Evolutionary conservation across 2,888 invertebrate genomes (phyloP).

Genomic region (Drepanosiphum platanoidis): DNA sequence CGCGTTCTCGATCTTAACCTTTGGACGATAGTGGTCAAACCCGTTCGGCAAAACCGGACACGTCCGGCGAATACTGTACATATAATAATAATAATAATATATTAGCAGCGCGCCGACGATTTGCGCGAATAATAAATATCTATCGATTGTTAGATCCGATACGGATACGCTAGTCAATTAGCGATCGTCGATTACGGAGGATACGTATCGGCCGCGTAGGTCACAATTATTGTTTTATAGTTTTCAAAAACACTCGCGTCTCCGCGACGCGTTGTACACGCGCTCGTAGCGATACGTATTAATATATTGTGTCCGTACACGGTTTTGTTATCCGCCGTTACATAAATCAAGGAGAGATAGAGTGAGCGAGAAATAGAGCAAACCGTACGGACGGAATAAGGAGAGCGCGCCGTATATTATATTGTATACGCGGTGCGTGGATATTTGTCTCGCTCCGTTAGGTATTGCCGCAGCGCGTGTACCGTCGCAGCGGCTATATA

Average conservation of each 20-base stretch:
- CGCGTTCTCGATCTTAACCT: neutral
- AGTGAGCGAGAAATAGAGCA: too few relatives aligned
- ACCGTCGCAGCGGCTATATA: too few relatives aligned
- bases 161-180: too few relatives aligned
- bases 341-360: neutral
- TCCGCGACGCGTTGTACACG: too few relatives aligned
- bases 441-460: neutral
- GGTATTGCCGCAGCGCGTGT: too few relatives aligned
- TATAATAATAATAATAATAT: too few relatives aligned
- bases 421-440: neutral
- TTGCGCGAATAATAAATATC: neutral
- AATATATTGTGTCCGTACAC: neutral
- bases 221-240: neutral
- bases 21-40: neutral
- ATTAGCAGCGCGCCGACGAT: neutral
- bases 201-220: neutral
- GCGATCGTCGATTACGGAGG: neutral
- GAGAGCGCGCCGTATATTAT: too few relatives aligned
- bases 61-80: neutral
- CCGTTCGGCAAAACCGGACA: constrained; percentile 20
- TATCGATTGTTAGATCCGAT: neutral
- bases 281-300: too few relatives aligned
- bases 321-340: neutral
- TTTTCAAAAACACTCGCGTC: neutral
- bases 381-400: neutral